Evolutionary conservation across 2,113 vertebrate species (phyloP).

Genomic region (Sinocyclocheilus maitianheensis): DNA sequence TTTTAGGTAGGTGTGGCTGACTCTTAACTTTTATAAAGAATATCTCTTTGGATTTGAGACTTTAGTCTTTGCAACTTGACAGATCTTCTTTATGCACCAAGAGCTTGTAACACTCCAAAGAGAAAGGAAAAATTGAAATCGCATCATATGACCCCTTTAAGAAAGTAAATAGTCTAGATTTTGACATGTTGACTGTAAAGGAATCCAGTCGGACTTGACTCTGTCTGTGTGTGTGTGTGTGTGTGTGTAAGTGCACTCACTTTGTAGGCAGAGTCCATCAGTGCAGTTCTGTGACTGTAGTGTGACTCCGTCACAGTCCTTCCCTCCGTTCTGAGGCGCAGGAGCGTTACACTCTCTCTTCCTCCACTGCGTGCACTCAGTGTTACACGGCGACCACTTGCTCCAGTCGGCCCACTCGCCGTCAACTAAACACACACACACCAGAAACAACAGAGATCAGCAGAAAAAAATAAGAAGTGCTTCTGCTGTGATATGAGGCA

Average conservation of each 20-base stretch:
- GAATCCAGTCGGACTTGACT: background rate
- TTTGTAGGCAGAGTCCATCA: constrained; percentile 93
- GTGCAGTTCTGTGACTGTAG: constrained; percentile 96
- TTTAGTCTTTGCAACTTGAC: too few relatives aligned
- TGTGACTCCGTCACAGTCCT: constrained; percentile 89
- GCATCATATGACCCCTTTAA: too few relatives aligned
- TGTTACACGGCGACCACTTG: constrained; percentile 95
- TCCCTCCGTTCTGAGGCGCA: constrained; percentile 89
- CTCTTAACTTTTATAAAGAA: too few relatives aligned
- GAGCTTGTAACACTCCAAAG: too few relatives aligned
- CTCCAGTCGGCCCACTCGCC: constrained; percentile 93
- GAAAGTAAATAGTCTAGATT: background rate
- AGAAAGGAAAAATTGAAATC: too few relatives aligned
- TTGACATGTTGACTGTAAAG: background rate
- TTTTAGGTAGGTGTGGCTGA: too few relatives aligned
- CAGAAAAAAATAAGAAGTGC: background rate
- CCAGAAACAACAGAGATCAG: background rate
- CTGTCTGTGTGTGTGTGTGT: background rate
- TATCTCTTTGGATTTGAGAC: too few relatives aligned
- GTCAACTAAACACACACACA: constrained; percentile 78
- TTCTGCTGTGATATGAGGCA: background rate
- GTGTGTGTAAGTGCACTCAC: constrained; percentile 74
- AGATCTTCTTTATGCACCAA: too few relatives aligned
- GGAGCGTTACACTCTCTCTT: constrained; percentile 89
- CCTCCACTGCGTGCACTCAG: constrained; percentile 94